These are phyloP conservation scores for Dysmachus trigonus DNA, from an alignment of 2,888 invertebrate genomes.

Conservation along the genomic window DNA sequence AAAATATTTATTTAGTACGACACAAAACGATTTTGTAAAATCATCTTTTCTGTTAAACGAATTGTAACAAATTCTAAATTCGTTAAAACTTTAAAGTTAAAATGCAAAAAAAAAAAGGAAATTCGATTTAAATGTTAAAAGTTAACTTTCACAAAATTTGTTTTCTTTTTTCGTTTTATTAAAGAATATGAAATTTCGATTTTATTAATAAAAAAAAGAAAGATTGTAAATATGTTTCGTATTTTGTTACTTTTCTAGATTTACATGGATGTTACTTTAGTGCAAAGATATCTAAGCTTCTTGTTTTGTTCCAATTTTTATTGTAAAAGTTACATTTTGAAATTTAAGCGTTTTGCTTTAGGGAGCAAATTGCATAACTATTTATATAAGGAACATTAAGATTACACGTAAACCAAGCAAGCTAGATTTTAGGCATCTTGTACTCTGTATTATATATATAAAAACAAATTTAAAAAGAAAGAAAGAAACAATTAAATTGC, in stretches of 20 bases:
- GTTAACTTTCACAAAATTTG: background rate
- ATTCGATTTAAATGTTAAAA: background rate
- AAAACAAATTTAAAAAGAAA: background rate
- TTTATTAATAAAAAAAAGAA: background rate
- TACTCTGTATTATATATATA: conserved; percentile 4
- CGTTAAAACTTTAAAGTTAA: background rate
- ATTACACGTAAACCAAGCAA: background rate
- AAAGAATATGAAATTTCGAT: background rate
- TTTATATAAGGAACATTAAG: background rate
- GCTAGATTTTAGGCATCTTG: background rate
- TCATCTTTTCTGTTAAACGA: background rate
- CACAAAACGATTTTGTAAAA: background rate
- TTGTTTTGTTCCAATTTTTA: background rate
- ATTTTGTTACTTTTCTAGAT: background rate
- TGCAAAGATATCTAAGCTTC: background rate
- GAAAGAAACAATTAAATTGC: conserved; percentile 2
- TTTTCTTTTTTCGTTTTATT: background rate
- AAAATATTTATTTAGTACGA: background rate
- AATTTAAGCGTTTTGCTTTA: background rate
- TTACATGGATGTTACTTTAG: background rate
- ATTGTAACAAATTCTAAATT: background rate
- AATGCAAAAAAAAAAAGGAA: background rate
- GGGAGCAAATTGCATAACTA: background rate
- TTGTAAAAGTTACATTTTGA: background rate
- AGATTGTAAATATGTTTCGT: background rate